Base-by-base conservation (phyloP, 2,797 vertebrate species). In the Enteromius radiatus region DNA sequence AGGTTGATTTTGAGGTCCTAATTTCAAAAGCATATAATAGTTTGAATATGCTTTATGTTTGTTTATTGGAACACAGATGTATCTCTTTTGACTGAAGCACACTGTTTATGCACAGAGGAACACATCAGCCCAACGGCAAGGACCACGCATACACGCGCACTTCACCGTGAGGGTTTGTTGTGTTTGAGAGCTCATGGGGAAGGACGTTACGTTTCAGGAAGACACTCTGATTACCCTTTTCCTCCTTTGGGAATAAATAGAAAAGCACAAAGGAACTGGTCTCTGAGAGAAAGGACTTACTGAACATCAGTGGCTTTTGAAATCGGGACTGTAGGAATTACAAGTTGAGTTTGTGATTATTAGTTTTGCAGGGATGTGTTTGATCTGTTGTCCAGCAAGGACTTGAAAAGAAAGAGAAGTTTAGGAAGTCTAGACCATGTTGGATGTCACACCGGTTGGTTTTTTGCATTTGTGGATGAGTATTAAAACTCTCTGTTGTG, bases 161-260 rank as follows among this genome's bases (percentile, higher is more conserved):
- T 54, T 38, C 31, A 73, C 61, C 43, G 17, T 69, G 43, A 56
- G 68, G 61, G 19, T 71, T 81, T 85, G 70, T 87, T 87, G 61
- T 85, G 79, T 83, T 85, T 75, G 33, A 67, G 69, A 81, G 65
- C 80, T 86, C 59, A 68, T 82, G 67, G 47, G 78, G 69, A 82
- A 84, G 80, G 84, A 87, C 11, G 64, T 56, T 73, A 65, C 65
- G 76, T 82, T 85, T 86, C 79, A 67, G 75, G 75, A 80, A 79
- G 28, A 43, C 21, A 23, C 33, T 61, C 70, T 69, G 36, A 61
- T 86, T 76, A 64, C 38, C 23, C 52, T 11, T 81, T 82, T 84
- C 23, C 76, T 80, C 36, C 73, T 80, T 45, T 45, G 59, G 65
- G 19, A 82, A 71, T 28, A 52, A 86, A 31, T 17, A 54, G 26